A percentile compares a stretch with the other conserved stretches of the same genome.
phyloP scores from a whole-genome alignment of 2,113 vertebrate species.

The Syngnathoides biaculeatus region DNA sequence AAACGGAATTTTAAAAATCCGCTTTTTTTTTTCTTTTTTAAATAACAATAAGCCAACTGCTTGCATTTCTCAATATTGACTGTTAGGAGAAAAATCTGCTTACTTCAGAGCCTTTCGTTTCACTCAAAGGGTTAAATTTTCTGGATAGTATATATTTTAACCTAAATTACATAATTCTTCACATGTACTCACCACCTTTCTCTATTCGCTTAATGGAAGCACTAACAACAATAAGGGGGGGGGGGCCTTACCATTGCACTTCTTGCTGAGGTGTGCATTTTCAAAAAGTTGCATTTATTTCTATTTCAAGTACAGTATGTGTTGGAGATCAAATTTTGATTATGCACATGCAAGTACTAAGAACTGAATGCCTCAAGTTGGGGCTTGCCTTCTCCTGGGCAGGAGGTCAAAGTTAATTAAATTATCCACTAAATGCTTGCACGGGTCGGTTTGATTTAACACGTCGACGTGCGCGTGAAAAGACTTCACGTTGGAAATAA shows the following conservation, averaged over 20 bases:
- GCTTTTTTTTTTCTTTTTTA: no score
- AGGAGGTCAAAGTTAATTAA: neutral
- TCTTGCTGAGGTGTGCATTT: neutral
- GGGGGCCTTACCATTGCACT: no score
- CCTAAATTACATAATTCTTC: neutral
- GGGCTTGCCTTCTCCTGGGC: neutral
- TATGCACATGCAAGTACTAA: neutral
- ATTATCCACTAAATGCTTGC: neutral
- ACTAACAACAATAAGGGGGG: neutral
- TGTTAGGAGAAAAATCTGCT: no score
- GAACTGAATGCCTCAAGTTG: neutral
- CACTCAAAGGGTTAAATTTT: no score
- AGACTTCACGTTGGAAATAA: neutral
- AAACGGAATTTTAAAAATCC: no score
- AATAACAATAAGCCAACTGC: no score
- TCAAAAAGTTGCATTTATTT: neutral
- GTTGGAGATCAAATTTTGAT: neutral
- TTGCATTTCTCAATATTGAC: no score
- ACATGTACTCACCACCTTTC: no score
- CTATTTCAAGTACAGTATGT: neutral
- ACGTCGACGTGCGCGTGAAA: neutral
- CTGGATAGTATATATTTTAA: neutral
- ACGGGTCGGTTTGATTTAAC: neutral
- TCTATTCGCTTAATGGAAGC: neutral
- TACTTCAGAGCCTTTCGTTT: no score